Base-by-base conservation (phyloP, 2,888 invertebrate species). In the Caenorhabditis angaria region DNA sequence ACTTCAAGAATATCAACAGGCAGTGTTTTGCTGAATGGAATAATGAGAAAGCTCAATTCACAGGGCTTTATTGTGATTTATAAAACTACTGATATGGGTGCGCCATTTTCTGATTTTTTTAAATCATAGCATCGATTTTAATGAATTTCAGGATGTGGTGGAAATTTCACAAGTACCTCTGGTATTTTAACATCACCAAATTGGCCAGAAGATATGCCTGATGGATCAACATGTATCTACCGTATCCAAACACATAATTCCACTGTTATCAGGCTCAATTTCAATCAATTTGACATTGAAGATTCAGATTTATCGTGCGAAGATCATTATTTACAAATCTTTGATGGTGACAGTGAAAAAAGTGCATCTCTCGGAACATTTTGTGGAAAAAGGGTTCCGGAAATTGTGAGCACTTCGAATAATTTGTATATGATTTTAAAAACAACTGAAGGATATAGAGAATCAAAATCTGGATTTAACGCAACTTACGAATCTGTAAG, bases 161-260 rank as follows among this genome's bases (percentile, higher is more conserved):
- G 84, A 20, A 28, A 81, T 6, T 83, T 66, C 47, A 66, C 72
- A 6, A 66, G 59, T 27, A 57, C 65, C 6, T 74, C 78, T 1
- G 89, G 89, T 1, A 66, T 82, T 3, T 85, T 89, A 29, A 85
- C 85, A 5, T 88, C 88, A 50, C 90, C 89, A 0, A 88, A 88
- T 70, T 89, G 87, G 71, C 89, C 89, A 0, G 81, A 84, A 50
- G 79, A 85, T 35, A 89, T 89, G 72, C 87, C 87, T 1, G 82
- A 85, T 57, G 88, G 88, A 75, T 87, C 88, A 70, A 83, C 87
- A 60, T 90, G 90, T 77, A 82, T 85, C 20, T 90, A 89, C 87
- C 82, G 84, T 0, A 88, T 90, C 48, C 78, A 65, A 2, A 88
- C 87, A 0, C 81, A 75, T 18, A 67, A 71, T 67, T 78, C 68